Evolutionary conservation across 2,113 vertebrate genomes (phyloP), one percentile per base, ranked within the genome.

Genomic region (Esox niger): DNA sequence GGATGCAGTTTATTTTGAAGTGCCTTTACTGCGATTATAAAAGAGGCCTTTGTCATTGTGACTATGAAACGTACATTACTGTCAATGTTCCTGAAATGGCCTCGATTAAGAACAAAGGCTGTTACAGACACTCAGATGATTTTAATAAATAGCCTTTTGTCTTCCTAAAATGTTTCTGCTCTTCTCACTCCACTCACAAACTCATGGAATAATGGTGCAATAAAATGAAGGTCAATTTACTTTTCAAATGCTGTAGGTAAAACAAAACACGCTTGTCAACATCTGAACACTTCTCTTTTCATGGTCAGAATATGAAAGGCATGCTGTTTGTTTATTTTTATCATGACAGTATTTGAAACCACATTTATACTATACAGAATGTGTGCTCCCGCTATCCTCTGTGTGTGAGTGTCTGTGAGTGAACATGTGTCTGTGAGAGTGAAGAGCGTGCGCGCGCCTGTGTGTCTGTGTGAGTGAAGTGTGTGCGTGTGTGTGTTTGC

Each of bases 21-120:
- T 33, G 64, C 55, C 21, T 38, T 70, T 32, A n/a, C 33, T 67
- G 58, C 32, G 49, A 46, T 54, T 54, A 21, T 2, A 21, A n/a
- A 25, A 21, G 9, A 54, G 20, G 21, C 0, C 2, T 54, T 9
- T 15, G 15, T 6, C 15, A 29, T 3, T 59, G 27, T 31, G 13
- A 26, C 11, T 60, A 15, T 60, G 25, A 6, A 17, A 60, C 6
- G 1, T 4, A 43, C n/a, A n/a, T n/a, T n/a, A n/a, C n/a, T n/a
- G n/a, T n/a, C n/a, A n/a, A n/a, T 43, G 38, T 43, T 43, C 17
- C 13, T 43, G 38, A 43, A 43, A 43, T 1, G 17, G 17, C 38
- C 38, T 43, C 17, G 38, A 43, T 43, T 43, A 15, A 43, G 13
- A 43, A 43, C 38, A 43, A 17, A 43, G 38, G 38, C 17, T 15